phyloP scores from a whole-genome alignment of 2,797 vertebrate genomes.

The Pteropus rufus region DNA sequence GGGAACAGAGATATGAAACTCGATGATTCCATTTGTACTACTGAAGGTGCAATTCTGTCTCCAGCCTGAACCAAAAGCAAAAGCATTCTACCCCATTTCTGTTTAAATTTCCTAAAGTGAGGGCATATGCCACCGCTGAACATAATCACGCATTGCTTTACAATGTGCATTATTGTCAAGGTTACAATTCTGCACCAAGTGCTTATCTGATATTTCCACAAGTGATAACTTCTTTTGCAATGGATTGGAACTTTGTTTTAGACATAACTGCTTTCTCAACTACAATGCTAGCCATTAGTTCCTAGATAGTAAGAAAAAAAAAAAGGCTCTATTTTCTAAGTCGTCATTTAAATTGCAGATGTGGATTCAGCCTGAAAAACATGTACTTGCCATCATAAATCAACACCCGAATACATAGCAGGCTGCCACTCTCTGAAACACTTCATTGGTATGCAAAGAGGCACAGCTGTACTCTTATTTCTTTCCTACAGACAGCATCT shows the following conservation, averaged over 20 bases:
- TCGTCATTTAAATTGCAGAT: constrained; percentile 55
- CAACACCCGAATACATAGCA: background rate
- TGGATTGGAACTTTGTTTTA: background rate
- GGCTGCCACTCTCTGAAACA: background rate
- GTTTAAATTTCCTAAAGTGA: background rate
- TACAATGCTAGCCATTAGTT: background rate
- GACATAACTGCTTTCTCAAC: background rate
- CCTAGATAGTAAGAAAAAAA: background rate
- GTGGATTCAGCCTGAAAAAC: background rate
- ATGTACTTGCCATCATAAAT: constrained; percentile 18
- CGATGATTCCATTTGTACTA: no score
- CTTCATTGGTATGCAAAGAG: constrained; percentile 26
- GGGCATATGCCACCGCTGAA: background rate
- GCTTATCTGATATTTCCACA: background rate
- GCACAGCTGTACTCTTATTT: background rate
- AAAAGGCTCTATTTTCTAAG: background rate
- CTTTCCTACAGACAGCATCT: background rate
- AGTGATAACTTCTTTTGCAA: background rate
- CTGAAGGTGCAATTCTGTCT: background rate
- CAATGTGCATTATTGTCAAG: background rate
- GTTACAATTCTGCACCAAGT: background rate
- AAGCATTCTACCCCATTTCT: background rate
- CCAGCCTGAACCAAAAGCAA: background rate
- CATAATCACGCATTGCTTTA: background rate
- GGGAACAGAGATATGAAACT: background rate